Conservation (phyloP, 2,113 vertebrate species). For the Dascyllus trimaculatus region DNA sequence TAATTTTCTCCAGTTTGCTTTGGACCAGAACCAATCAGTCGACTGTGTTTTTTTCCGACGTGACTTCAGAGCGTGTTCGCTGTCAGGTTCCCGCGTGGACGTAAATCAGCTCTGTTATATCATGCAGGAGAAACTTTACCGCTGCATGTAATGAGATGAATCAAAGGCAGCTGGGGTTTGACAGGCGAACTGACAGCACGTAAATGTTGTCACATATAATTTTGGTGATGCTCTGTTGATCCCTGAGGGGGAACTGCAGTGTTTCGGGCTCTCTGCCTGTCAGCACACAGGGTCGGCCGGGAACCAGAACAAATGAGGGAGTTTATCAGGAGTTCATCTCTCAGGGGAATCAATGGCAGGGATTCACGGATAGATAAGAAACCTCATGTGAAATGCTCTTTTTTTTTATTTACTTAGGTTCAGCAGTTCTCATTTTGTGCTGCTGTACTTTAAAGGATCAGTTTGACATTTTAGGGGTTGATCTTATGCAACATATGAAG, state of each 20-base stretch:
- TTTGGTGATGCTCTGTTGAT: constrained; percentile 20
- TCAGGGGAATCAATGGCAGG: not conserved
- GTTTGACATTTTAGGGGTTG: no score
- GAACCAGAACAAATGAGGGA: not conserved
- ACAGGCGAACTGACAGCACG: not conserved
- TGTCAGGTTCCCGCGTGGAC: not conserved
- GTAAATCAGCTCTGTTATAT: not conserved
- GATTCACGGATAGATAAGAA: not conserved
- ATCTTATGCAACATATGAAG: no score
- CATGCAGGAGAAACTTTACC: not conserved
- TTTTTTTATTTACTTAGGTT: no score
- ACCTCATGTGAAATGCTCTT: not conserved
- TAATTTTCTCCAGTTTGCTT: constrained; percentile 5
- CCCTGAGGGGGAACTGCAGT: not conserved
- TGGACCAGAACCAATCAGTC: not conserved
- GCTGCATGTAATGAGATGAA: not conserved
- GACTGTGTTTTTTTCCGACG: not conserved
- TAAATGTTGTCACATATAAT: constrained; percentile 1
- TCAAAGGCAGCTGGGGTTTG: not conserved
- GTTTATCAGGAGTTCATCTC: constrained; percentile 14
- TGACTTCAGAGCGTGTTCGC: no score
- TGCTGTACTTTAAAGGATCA: no score
- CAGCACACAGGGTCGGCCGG: not conserved
- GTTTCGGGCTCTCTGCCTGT: not conserved
- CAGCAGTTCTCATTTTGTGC: no score